Conservation (phyloP, 2,797 vertebrate genomes). For the Sternarchorhynchus goeldii region DNA sequence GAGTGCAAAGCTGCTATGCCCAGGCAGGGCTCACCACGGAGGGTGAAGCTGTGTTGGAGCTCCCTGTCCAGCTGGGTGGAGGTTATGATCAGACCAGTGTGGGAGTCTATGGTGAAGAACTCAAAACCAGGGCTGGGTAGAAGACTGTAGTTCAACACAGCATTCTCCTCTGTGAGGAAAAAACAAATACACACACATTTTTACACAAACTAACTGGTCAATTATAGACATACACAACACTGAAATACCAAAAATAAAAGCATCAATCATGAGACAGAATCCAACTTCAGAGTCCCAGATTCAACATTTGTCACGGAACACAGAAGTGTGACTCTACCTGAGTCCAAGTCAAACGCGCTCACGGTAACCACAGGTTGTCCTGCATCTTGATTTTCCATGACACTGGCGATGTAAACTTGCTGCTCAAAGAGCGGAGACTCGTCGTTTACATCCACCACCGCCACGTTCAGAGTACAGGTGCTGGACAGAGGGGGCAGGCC, state of each 20-base stretch:
- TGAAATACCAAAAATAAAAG: too few relatives aligned
- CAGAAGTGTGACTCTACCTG: slow-evolving; percentile 73
- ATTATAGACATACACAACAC: too few relatives aligned
- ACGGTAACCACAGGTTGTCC: slow-evolving; percentile 79
- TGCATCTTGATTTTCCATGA: slow-evolving; percentile 82
- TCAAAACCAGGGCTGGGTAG: slow-evolving; percentile 80
- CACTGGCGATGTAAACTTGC: slow-evolving; percentile 72
- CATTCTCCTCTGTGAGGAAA: slow-evolving; percentile 68
- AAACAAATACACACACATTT: slow-evolving; percentile 23
- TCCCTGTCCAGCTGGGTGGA: slow-evolving; percentile 83
- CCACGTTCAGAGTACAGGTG: slow-evolving; percentile 82
- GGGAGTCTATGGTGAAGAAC: slow-evolving; percentile 81
- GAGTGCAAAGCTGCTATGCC: background rate
- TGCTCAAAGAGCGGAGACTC: slow-evolving; percentile 79
- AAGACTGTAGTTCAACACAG: slow-evolving; percentile 75
- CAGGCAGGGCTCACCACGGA: slow-evolving; percentile 78
- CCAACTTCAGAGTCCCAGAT: too few relatives aligned
- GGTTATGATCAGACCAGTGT: slow-evolving; percentile 83
- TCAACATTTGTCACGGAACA: background rate
- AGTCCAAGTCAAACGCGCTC: slow-evolving; percentile 82
- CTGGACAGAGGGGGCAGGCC: slow-evolving; percentile 81
- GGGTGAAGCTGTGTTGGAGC: slow-evolving; percentile 74
- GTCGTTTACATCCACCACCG: slow-evolving; percentile 87
- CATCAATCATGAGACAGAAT: too few relatives aligned
- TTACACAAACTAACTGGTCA: background rate